Evolutionary conservation across 2,888 invertebrate genomes (phyloP).

Genomic region (Hydroisotoma schaefferi): DNA sequence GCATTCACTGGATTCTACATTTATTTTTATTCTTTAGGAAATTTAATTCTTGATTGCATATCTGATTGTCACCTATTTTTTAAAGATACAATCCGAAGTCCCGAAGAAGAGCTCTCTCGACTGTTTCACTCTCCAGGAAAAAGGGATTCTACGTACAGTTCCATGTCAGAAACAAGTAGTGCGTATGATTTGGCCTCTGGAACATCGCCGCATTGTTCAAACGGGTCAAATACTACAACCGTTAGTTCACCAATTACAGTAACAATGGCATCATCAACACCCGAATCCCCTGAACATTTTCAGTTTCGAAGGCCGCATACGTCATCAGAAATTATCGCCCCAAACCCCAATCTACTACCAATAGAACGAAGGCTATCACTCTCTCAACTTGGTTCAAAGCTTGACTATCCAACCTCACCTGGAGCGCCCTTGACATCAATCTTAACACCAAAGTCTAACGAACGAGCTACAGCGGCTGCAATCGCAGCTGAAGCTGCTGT

Average conservation of each 20-base stretch:
- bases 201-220: slow-evolving; percentile 25
- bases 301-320: slow-evolving; percentile 14
- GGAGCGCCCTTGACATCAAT: slow-evolving; percentile 9
- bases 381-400: slow-evolving; percentile 7
- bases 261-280: slow-evolving; percentile 33
- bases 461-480: slow-evolving; percentile 19
- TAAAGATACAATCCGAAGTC: slow-evolving; percentile 42
- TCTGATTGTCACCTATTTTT: slow-evolving; percentile 1
- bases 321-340: not conserved
- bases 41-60: too few relatives aligned
- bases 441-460: not conserved
- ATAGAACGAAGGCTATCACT: not conserved
- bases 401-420: slow-evolving; percentile 21
- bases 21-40: too few relatives aligned
- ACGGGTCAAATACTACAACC: slow-evolving; percentile 16
- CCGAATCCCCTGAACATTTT: slow-evolving; percentile 35
- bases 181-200: slow-evolving; percentile 40
- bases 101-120: slow-evolving; percentile 46
- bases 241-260: slow-evolving; percentile 32
- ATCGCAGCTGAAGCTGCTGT: slow-evolving; percentile 23
- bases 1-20: too few relatives aligned
- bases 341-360: too few relatives aligned
- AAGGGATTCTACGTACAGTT: slow-evolving; percentile 47
- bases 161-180: slow-evolving; percentile 47
- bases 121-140: slow-evolving; percentile 42